phyloP scores from a whole-genome alignment of 2,797 vertebrate species.

The Galaxias olidus region DNA sequence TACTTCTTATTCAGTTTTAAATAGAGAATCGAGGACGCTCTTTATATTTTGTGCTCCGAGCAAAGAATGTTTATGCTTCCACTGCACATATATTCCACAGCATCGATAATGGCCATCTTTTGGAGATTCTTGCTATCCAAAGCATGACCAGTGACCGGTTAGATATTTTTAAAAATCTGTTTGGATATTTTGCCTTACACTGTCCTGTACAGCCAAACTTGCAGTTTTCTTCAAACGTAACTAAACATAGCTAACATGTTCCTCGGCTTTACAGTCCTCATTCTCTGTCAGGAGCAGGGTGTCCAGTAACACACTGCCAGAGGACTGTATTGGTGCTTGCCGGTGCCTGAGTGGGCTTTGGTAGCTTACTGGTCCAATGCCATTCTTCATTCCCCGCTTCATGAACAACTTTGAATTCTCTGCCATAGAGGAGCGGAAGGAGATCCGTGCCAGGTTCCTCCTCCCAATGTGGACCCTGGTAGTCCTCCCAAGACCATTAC shows the following conservation, averaged over 20 bases:
- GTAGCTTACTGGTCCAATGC: slow-evolving; percentile 83
- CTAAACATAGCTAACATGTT: slow-evolving; percentile 88
- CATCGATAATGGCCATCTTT: neutral
- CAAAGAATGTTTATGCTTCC: slow-evolving; percentile 1
- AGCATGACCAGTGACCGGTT: slow-evolving; percentile 6
- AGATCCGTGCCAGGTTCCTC: slow-evolving; percentile 76
- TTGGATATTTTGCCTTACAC: neutral
- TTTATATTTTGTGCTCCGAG: neutral
- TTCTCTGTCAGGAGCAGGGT: slow-evolving; percentile 85
- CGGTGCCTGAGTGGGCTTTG: slow-evolving; percentile 82
- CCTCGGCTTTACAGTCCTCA: slow-evolving; percentile 81
- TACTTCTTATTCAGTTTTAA: too few relatives aligned
- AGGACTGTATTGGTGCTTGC: slow-evolving; percentile 75
- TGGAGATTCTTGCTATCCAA: neutral
- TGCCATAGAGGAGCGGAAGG: slow-evolving; percentile 82
- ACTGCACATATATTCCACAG: neutral
- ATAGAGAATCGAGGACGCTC: neutral
- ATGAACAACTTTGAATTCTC: slow-evolving; percentile 92
- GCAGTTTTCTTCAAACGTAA: neutral
- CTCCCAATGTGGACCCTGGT: slow-evolving; percentile 60
- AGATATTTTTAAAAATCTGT: slow-evolving; percentile 6
- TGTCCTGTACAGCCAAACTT: neutral
- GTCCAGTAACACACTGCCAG: slow-evolving; percentile 79
- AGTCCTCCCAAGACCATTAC: slow-evolving; percentile 38
- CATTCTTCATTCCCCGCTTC: slow-evolving; percentile 87